A percentile compares a stretch with the other conserved stretches of the same genome.
Conservation (phyloP, 2,797 vertebrate genomes). For the Vespertilio murinus region DNA sequence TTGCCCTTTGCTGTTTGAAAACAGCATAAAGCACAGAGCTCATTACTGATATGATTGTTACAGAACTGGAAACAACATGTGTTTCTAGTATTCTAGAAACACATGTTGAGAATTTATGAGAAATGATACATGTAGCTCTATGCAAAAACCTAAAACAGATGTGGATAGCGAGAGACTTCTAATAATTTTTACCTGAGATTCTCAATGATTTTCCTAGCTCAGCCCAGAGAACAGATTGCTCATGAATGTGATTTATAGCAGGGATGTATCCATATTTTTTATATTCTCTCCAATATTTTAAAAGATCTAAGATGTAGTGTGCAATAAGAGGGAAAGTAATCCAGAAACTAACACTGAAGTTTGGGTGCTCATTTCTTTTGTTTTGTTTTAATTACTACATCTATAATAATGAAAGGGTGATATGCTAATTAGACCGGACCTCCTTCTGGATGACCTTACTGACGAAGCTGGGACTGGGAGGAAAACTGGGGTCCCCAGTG, state of each 20-base stretch:
- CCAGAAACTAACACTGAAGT: background rate
- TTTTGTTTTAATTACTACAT: background rate
- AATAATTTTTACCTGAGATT: background rate
- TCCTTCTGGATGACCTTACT: too few relatives aligned
- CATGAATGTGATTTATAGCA: background rate
- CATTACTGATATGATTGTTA: slow-evolving; percentile 14
- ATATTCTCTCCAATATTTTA: background rate
- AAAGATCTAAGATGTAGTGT: background rate
- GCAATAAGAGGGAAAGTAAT: background rate
- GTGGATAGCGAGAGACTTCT: background rate
- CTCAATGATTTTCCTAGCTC: background rate
- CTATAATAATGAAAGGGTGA: too few relatives aligned
- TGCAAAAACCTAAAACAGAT: background rate
- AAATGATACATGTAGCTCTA: background rate
- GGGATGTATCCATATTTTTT: background rate
- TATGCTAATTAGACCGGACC: too few relatives aligned
- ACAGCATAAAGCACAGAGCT: background rate
- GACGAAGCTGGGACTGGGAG: too few relatives aligned
- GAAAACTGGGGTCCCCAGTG: too few relatives aligned
- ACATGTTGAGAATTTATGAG: background rate
- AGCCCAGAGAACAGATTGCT: background rate
- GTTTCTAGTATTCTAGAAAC: background rate
- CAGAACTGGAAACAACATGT: too few relatives aligned
- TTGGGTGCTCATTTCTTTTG: background rate
- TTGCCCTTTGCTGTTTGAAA: slow-evolving; percentile 31